Conservation (phyloP, 2,888 invertebrate species). For the Octonoba sinensis region DNA sequence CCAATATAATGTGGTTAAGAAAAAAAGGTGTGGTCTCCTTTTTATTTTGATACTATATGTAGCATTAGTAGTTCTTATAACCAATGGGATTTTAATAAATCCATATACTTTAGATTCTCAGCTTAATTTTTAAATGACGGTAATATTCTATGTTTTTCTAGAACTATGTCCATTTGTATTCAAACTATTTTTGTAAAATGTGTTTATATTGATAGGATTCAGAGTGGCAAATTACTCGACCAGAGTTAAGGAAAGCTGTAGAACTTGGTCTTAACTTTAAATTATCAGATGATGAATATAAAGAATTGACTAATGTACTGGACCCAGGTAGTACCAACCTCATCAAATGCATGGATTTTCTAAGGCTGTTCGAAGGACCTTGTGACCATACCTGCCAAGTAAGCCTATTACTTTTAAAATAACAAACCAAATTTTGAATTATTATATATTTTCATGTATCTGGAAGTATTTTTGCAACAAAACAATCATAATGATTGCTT, state of each 20-base stretch:
- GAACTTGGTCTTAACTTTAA: constrained; percentile 29
- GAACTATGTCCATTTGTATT: too few species aligned
- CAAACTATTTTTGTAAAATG: too few species aligned
- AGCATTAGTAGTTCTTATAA: too few species aligned
- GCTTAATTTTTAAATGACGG: too few species aligned
- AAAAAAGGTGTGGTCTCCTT: too few species aligned
- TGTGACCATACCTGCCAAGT: not conserved
- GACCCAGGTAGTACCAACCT: constrained; percentile 54
- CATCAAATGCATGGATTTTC: constrained; percentile 46
- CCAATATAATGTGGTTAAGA: too few species aligned
- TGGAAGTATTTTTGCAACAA: too few species aligned
- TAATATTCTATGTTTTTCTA: too few species aligned
- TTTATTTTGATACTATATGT: too few species aligned
- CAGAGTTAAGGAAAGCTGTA: constrained; percentile 42
- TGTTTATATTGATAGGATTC: constrained; percentile 8
- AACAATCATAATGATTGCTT: not conserved
- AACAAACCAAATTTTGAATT: not conserved
- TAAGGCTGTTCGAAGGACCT: constrained; percentile 36
- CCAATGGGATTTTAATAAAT: too few species aligned
- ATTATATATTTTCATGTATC: not conserved
- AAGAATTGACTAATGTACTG: constrained; percentile 30
- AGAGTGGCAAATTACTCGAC: constrained; percentile 47
- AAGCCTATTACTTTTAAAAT: not conserved
- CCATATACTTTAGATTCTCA: too few species aligned
- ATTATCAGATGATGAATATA: constrained; percentile 50